phyloP scores from a whole-genome alignment of 2,113 vertebrate species.

The Nycticryphes semicollaris region DNA sequence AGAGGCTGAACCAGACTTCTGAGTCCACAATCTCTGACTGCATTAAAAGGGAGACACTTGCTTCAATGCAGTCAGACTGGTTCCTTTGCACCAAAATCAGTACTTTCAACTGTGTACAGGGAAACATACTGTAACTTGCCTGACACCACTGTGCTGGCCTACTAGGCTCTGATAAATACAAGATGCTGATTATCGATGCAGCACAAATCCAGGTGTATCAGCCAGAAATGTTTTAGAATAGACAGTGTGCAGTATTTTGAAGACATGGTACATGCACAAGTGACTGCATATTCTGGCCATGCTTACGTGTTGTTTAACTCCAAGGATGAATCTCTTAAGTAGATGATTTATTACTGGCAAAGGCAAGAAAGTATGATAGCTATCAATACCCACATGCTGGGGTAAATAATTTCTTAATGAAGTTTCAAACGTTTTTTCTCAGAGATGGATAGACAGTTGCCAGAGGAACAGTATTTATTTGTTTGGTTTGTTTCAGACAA shows the following conservation, averaged over 20 bases:
- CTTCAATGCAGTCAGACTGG: neutral
- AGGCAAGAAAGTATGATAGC: neutral
- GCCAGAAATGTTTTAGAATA: neutral
- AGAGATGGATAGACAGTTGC: neutral
- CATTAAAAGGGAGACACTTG: neutral
- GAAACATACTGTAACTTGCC: neutral
- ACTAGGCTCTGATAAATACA: neutral
- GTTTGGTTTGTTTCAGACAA: neutral
- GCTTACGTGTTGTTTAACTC: neutral
- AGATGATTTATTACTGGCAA: neutral
- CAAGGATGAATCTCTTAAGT: neutral
- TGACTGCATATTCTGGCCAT: neutral
- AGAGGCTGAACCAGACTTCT: neutral
- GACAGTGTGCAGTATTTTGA: neutral
- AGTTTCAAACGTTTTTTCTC: neutral
- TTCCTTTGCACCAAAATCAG: neutral
- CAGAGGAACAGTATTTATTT: neutral
- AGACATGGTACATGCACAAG: neutral
- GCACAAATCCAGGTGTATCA: neutral
- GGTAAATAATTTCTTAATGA: neutral
- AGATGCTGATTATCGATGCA: fast-evolving
- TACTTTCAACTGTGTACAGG: neutral
- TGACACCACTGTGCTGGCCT: neutral
- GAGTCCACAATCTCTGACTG: neutral
- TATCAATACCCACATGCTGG: neutral